A percentile compares a stretch with the other conserved stretches of the same genome.
phyloP scores from a whole-genome alignment of 2,797 vertebrate species.

The Meriones psammophilus region DNA sequence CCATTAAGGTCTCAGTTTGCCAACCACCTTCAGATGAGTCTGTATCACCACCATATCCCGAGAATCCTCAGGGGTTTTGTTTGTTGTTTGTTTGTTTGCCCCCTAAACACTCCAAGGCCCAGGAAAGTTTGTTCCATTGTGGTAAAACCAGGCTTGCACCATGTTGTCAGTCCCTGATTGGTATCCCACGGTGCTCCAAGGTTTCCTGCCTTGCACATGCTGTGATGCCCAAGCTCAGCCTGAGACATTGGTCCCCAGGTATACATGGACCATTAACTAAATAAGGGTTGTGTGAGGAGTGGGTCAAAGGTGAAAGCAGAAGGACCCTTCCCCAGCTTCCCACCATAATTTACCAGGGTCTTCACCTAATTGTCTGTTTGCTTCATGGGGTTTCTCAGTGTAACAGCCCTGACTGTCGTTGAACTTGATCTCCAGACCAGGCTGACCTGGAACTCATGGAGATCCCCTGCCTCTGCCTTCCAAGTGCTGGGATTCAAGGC shows the following conservation, averaged over 20 bases:
- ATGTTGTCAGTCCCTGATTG: neutral
- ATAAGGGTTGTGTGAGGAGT: neutral
- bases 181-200: neutral
- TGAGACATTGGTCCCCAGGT: neutral
- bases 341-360: neutral
- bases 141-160: neutral
- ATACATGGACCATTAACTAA: neutral
- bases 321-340: neutral
- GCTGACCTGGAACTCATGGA: neutral
- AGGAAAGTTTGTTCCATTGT: neutral
- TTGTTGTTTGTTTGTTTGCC: neutral
- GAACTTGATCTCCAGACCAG: neutral
- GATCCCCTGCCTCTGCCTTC: neutral
- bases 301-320: neutral
- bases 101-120: neutral
- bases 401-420: neutral
- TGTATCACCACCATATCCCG: fast-evolving
- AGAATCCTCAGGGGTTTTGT: neutral
- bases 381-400: neutral
- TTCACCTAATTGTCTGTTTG: neutral
- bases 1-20: neutral
- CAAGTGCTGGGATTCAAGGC: neutral
- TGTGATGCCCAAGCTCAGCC: neutral
- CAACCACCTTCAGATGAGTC: neutral
- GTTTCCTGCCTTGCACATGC: neutral